These are phyloP conservation scores for Promerops cafer DNA, from an alignment of 2,113 vertebrate genomes.

Conservation along the genomic window DNA sequence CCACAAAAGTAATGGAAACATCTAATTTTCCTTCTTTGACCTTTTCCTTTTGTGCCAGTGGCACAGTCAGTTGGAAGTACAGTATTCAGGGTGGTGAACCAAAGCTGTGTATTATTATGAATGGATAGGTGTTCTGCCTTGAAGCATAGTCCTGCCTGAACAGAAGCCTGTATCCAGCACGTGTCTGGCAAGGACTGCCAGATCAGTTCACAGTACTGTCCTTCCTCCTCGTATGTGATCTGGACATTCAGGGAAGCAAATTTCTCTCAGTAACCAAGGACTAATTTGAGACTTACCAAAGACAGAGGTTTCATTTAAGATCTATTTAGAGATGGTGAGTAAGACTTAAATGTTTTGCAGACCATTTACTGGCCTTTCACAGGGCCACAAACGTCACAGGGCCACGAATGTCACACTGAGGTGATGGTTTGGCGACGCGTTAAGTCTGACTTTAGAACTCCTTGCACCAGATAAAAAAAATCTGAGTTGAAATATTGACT, in stretches of 20 bases:
- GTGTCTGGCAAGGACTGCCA: fast-evolving
- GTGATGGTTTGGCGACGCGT: not conserved
- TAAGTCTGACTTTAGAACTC: not conserved
- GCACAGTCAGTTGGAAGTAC: not conserved
- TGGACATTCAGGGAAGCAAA: not conserved
- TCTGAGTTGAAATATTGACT: not conserved
- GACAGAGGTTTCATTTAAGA: not conserved
- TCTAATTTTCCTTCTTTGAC: not conserved
- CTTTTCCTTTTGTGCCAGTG: not conserved
- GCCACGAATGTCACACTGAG: not conserved
- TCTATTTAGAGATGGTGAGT: not conserved
- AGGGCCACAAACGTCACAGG: not conserved
- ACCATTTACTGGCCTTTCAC: not conserved
- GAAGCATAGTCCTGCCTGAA: not conserved
- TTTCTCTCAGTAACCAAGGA: not conserved
- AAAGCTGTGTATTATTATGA: not conserved
- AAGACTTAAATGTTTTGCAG: not conserved
- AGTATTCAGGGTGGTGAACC: not conserved
- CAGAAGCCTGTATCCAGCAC: not conserved
- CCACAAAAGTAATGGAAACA: not conserved
- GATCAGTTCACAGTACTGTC: not conserved
- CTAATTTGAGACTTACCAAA: not conserved
- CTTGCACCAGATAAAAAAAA: not conserved
- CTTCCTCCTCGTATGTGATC: not conserved
- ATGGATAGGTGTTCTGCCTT: not conserved